Evolutionary conservation across 2,888 invertebrate genomes (phyloP).

Genomic region (Cantharis flavilabris): DNA sequence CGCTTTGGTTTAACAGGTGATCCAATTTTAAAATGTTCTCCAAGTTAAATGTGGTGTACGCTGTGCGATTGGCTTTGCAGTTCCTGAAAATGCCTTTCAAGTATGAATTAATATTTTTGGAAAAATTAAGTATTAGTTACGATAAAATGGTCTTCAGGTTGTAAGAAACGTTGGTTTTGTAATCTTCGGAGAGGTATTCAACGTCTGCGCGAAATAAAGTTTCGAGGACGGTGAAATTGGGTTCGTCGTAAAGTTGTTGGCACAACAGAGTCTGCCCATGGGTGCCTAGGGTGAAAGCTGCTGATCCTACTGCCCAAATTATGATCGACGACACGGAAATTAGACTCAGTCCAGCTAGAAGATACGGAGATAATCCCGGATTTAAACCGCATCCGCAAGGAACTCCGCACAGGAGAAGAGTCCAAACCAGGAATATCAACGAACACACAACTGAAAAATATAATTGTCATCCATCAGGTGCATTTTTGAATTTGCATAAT

Average conservation of each 20-base stretch:
- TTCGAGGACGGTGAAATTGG: slow-evolving; percentile 58
- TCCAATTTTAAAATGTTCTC: slow-evolving; percentile 72
- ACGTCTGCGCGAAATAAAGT: not conserved
- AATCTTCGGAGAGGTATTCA: not conserved
- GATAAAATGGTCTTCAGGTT: slow-evolving; percentile 60
- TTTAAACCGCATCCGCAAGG: slow-evolving; percentile 54
- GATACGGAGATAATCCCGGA: slow-evolving; percentile 48
- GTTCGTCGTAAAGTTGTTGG: slow-evolving; percentile 70
- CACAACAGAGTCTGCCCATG: slow-evolving; percentile 74
- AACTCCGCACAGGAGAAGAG: slow-evolving; percentile 57
- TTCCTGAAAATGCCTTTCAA: slow-evolving; percentile 59
- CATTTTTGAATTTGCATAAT: not conserved
- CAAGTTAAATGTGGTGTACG: slow-evolving; percentile 75
- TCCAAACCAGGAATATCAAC: slow-evolving; percentile 58
- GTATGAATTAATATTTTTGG: not conserved
- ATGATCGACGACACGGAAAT: slow-evolving; percentile 63
- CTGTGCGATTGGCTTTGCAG: slow-evolving; percentile 72
- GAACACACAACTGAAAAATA: slow-evolving; percentile 16
- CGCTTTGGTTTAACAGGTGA: slow-evolving; percentile 66
- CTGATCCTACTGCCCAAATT: slow-evolving; percentile 64
- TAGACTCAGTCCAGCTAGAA: slow-evolving; percentile 59
- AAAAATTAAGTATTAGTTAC: slow-evolving; percentile 42
- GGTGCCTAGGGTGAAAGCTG: slow-evolving; percentile 64
- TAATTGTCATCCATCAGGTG: not conserved
- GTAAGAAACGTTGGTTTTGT: slow-evolving; percentile 60